Base-by-base conservation (phyloP, 2,797 vertebrate species). In the Pipistrellus pygmaeus region DNA sequence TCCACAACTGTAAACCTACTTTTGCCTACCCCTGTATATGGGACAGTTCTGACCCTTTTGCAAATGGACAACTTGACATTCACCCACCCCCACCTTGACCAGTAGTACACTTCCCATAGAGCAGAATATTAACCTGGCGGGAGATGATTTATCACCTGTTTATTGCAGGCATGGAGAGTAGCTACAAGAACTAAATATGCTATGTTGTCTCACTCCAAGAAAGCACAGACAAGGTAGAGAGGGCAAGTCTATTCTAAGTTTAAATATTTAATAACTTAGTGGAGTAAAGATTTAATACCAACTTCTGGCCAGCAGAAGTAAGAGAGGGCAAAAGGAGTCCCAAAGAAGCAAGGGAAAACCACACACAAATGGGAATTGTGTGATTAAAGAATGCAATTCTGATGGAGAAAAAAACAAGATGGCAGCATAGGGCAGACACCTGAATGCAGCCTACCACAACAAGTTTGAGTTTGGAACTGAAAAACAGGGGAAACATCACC, bases 201-300 rank as follows among this genome's bases (percentile, higher is more conserved):
- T 73, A 91, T 21, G 11, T 2, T 20, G 2, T 81, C 44, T 85
- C 78, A 69, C 44, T 88, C 80, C 30, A 90, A 46, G 68, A 87
- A 94, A 53, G 41, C 21, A 60, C 1, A 93, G 53, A 71, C 25
- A 77, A 90, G 44, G 38, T 66, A 81, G 20, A 82, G 23, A 89
- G 32, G 60, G 72, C 14, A 89, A 88, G 30, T 55, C 64, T 15
- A 82, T 91, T 78, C 48, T 53, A 91, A 93, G 57, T 41, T 87
- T 82, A 88, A 93, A 94, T 85, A 90, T 72, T 89, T 89, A 92
- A 53, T 68, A 94, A 69, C 32, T 73, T 60, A 55, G 46, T 91
- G 30, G 35, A 32, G 17, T 80, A 82, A 85, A 94, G 35, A 73
- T 41, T 85, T 80, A 80, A 93, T 53, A 90, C 21, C 30, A 92